Conservation (phyloP, 2,888 invertebrate genomes). For the Netelia inedita region DNA sequence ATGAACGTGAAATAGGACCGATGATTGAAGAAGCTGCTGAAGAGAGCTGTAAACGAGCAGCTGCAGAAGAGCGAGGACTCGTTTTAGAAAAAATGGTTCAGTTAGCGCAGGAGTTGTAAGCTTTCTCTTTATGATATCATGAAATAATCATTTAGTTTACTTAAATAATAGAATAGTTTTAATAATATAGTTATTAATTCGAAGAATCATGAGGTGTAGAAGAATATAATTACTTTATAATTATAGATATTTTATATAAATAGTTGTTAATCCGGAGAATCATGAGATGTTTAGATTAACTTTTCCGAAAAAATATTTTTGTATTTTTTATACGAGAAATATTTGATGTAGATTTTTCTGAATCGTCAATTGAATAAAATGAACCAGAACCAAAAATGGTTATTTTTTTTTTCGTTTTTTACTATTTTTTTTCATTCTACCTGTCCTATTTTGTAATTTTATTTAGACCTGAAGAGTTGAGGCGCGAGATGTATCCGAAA, state of each 20-base stretch:
- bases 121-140: constrained; percentile 14
- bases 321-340: constrained; percentile 11
- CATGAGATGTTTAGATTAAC: constrained; percentile 4
- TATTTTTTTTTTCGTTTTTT: constrained; percentile 17
- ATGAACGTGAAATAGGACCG: constrained; percentile 35
- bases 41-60: constrained; percentile 36
- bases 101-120: constrained; percentile 34
- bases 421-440: constrained; percentile 11
- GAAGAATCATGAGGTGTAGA: constrained; percentile 2
- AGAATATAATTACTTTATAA: no score
- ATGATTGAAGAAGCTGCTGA: constrained; percentile 27
- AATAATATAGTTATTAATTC: constrained; percentile 10
- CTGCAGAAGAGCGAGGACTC: constrained; percentile 37
- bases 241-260: no score
- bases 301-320: constrained; percentile 10
- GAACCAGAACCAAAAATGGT: constrained; percentile 16
- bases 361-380: constrained; percentile 25
- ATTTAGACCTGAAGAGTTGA: constrained; percentile 28
- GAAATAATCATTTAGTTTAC: neutral
- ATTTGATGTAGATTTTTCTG: neutral
- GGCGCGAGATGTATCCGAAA: constrained; percentile 10
- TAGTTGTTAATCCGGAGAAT: constrained; percentile 5
- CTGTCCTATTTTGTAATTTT: neutral
- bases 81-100: constrained; percentile 27
- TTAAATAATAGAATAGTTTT: neutral